Conservation (phyloP, 2,797 vertebrate genomes). For the Tarsius wallacei region DNA sequence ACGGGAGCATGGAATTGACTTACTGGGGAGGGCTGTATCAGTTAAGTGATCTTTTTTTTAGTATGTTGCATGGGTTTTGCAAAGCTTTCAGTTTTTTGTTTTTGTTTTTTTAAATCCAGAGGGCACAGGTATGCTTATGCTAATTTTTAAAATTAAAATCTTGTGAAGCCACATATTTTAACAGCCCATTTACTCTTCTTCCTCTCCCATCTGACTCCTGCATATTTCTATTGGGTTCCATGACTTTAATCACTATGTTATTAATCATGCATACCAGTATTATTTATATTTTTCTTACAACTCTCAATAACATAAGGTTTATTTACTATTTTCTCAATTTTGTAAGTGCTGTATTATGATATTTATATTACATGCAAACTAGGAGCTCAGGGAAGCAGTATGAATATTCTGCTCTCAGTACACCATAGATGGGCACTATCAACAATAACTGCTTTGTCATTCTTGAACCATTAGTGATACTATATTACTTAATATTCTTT, state of each 20-base stretch:
- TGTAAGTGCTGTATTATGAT: conserved; percentile 21
- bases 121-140: background rate
- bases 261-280: conserved; percentile 30
- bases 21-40: conserved; percentile 77
- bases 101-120: conserved; percentile 54
- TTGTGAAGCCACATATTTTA: conserved; percentile 45
- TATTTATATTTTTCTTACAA: conserved; percentile 56
- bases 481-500: conserved; percentile 55
- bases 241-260: conserved; percentile 54
- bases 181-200: conserved; percentile 35
- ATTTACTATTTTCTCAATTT: conserved; percentile 43
- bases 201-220: background rate
- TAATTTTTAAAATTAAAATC: conserved; percentile 61
- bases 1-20: conserved; percentile 69
- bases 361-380: conserved; percentile 28
- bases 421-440: background rate
- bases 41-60: conserved; percentile 78
- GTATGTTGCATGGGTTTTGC: conserved; percentile 71
- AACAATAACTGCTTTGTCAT: conserved; percentile 16
- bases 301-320: conserved; percentile 1
- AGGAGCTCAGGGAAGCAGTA: background rate
- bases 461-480: background rate
- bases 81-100: conserved; percentile 47
- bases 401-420: conserved; percentile 40
- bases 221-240: conserved; percentile 14